phyloP scores from a whole-genome alignment of 2,797 vertebrate species.

The Pagetopsis macropterus region DNA sequence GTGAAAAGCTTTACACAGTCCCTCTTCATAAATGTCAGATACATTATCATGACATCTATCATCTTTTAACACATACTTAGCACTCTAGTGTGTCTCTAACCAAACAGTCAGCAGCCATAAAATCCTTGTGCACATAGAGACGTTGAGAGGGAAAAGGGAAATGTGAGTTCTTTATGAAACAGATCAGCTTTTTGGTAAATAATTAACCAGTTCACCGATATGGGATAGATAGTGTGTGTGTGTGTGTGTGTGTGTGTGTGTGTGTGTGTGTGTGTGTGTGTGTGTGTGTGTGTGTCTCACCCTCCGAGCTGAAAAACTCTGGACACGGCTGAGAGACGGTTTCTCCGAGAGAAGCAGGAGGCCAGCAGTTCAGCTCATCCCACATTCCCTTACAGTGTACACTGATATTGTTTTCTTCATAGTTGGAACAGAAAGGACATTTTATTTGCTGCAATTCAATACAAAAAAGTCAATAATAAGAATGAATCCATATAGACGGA shows the following conservation, averaged over 20 bases:
- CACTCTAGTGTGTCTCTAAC: constrained; percentile 8
- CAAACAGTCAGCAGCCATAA: background rate
- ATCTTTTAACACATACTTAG: constrained; percentile 11
- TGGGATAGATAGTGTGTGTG: constrained; percentile 7
- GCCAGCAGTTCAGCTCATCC: constrained; percentile 91
- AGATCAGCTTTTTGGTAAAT: constrained; percentile 45
- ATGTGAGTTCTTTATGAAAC: constrained; percentile 28
- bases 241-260: background rate
- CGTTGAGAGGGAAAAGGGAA: background rate
- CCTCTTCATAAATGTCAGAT: constrained; percentile 7
- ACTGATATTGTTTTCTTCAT: constrained; percentile 47
- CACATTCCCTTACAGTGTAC: constrained; percentile 84
- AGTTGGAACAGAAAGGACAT: background rate
- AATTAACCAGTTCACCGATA: constrained; percentile 49
- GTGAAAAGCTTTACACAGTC: constrained; percentile 1
- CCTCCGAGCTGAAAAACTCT: constrained; percentile 83
- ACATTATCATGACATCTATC: constrained; percentile 26
- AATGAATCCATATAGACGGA: background rate
- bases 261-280: background rate
- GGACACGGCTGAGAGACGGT: constrained; percentile 85
- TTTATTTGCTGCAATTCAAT: background rate
- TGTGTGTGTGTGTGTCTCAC: constrained; percentile 70
- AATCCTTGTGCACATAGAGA: constrained; percentile 32
- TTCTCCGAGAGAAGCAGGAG: constrained; percentile 78
- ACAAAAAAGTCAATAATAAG: background rate